Base-by-base conservation (phyloP, 2,888 invertebrate species). In the Malthinus seriepunctatus region DNA sequence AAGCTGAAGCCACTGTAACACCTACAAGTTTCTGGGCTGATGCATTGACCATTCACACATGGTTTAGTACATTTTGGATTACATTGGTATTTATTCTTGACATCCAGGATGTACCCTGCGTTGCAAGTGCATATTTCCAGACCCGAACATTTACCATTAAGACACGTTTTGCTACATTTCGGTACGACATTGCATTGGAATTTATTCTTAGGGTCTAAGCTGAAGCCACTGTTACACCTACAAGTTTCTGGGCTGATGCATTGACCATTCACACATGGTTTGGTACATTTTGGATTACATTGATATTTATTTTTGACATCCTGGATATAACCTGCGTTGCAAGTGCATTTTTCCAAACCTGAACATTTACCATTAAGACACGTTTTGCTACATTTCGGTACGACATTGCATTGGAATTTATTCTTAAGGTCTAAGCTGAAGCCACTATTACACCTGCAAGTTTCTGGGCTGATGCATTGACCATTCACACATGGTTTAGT, bases 61-160 rank as follows among this genome's bases (percentile, higher is more conserved):
- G 62, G 32, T 15, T 63, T 51, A 8, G 54, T 58, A 50, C 73
- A 73, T 5, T 61, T 48, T 0, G 77, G 77, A 46, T 76, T 67
- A 63, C 79, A 79, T 50, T 71, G 72, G 32, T 51, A 61, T 65
- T 71, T 54, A 67, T 73, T 53, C 1, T 69, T 67, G 11, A 61
- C 76, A 62, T 85, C 83, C 31, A 70, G 54, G 0, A 78, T 64
- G 55, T 82, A 85, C 35, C 86, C 86, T 9, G 77, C 61, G 52
- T 82, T 81, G 63, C 86, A 86, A 11, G 67, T 62, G 55, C 80
- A 79, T 2, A 50, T 65, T 32, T 76, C 71, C 0, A 76, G 77
- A 1, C 68, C 69, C 1, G 67, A 67, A 54, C 79, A 79, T 10
- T 58, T 55, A 7, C 78, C 78, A 52, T 78, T 67, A 4, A 63